Conservation (phyloP, 2,113 vertebrate genomes). For the Candoia aspera region DNA sequence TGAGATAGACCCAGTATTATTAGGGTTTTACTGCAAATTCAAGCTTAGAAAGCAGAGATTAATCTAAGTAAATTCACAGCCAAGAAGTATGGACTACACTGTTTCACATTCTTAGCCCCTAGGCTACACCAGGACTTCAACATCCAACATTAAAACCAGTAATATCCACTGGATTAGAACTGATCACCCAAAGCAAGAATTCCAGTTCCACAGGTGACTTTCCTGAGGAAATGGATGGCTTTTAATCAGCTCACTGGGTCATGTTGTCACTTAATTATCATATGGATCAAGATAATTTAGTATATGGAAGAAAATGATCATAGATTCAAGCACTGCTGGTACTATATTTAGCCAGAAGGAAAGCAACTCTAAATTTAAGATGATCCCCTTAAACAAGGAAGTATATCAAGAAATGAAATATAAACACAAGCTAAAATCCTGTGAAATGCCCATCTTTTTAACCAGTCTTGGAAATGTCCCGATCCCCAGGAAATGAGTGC, state of each 20-base stretch:
- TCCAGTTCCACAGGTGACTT: background rate
- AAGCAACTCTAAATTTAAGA: no score
- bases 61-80: background rate
- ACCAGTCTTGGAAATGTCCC: no score
- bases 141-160: background rate
- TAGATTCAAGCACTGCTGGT: background rate
- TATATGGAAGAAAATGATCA: background rate
- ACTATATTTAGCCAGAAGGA: no score
- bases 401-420: no score
- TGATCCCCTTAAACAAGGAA: no score
- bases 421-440: no score
- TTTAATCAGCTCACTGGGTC: background rate
- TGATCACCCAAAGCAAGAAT: background rate
- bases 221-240: background rate
- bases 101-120: background rate
- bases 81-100: background rate
- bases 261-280: background rate
- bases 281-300: background rate
- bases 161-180: background rate
- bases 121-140: background rate
- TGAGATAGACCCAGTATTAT: background rate
- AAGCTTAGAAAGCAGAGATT: background rate
- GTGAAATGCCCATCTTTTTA: no score
- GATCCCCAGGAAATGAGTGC: no score
- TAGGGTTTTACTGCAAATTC: background rate